These are phyloP conservation scores for Lagodon rhomboides DNA, from an alignment of 2,797 vertebrate species.

Conservation along the genomic window DNA sequence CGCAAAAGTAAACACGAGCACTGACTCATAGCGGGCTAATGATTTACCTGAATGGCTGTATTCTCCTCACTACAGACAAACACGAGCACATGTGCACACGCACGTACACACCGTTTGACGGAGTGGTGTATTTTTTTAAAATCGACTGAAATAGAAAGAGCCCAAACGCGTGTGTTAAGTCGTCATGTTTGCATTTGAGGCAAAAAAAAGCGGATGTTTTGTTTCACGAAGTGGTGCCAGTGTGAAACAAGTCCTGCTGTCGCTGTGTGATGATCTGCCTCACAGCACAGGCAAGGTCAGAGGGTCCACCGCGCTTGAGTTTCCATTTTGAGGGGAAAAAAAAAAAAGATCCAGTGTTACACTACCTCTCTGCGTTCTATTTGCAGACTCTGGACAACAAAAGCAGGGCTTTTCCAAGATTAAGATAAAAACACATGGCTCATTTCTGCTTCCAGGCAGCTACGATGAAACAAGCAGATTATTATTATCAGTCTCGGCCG, in stretches of 20 bases:
- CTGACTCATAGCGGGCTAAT: conserved; percentile 80
- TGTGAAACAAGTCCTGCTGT: conserved; percentile 27
- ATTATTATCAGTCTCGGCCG: conserved; percentile 38
- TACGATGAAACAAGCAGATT: conserved; percentile 61
- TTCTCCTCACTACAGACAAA: conserved; percentile 53
- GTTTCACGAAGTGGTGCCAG: neutral
- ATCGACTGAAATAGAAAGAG: conserved; percentile 10
- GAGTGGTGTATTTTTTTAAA: neutral
- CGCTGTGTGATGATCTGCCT: conserved; percentile 51
- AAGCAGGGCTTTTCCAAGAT: conserved; percentile 12
- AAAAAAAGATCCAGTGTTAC: neutral
- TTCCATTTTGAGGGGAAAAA: conserved; percentile 27
- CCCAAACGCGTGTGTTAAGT: neutral
- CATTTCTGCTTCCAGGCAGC: conserved; percentile 41
- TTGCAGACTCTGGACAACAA: conserved; percentile 1
- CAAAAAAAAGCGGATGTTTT: conserved; percentile 6
- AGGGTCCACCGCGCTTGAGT: conserved; percentile 34
- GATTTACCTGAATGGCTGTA: conserved; percentile 78
- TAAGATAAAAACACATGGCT: conserved; percentile 36
- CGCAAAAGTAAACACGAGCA: conserved; percentile 72
- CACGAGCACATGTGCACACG: conserved; percentile 36
- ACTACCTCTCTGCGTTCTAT: conserved; percentile 7
- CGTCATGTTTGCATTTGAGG: neutral
- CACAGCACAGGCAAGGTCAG: conserved; percentile 50
- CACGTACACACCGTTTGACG: conserved; percentile 29